Percentiles rank a stretch among this genome's conserved stretches.
Conservation (phyloP, 2,888 invertebrate genomes). For the Cyaniris semiargus region DNA sequence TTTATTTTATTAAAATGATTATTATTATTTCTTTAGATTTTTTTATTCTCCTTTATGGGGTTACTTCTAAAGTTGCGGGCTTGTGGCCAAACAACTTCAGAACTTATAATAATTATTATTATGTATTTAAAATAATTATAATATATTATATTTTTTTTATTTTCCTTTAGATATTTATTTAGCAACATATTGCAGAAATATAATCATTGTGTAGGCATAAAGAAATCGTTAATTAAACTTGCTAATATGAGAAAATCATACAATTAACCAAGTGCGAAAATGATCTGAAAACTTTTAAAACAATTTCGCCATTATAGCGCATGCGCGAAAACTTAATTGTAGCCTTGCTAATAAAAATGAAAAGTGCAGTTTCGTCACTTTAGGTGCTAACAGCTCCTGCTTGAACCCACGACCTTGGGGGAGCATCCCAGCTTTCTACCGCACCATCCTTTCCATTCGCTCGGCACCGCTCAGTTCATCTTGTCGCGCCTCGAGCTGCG, state of each 20-base stretch:
- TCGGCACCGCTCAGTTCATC: constrained; percentile 25
- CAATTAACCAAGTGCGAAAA: background rate
- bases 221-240: background rate
- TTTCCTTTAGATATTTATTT: too few species aligned
- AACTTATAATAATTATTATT: too few species aligned
- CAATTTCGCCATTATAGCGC: background rate
- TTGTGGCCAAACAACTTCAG: too few species aligned
- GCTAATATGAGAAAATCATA: background rate
- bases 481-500: background rate
- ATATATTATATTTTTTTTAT: background rate
- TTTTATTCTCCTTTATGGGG: too few species aligned
- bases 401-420: constrained; percentile 23
- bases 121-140: too few species aligned
- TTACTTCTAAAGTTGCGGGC: too few species aligned
- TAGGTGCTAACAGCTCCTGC: background rate
- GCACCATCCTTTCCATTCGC: constrained; percentile 32
- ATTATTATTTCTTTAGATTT: too few species aligned
- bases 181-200: too few species aligned
- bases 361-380: background rate
- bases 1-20: too few species aligned
- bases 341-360: background rate
- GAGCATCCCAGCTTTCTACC: constrained; percentile 30
- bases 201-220: background rate
- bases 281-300: background rate
- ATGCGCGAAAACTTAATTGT: background rate